Evolutionary conservation across 37 sponge, comb jelly and placozoan genomes (phyloP), one percentile per base, ranked within the genome.

Genomic region (Eunapius fragilis): DNA sequence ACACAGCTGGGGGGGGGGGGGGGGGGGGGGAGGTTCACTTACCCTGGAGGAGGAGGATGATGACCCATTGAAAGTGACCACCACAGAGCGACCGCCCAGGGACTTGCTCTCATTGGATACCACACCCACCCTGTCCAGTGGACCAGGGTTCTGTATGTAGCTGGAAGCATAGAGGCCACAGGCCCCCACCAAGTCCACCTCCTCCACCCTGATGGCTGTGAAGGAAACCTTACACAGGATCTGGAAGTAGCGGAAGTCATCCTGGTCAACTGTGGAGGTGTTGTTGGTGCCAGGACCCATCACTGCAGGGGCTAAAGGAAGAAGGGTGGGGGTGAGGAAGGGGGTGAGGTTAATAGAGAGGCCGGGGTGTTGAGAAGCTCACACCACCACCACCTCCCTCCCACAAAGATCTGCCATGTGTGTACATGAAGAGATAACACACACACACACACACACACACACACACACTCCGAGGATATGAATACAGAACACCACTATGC

Each of bases 191-290:
- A 91, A 2, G 36, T 96, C 97, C 76, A 86, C 82, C 91, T 96
- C 89, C 69, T 97, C 97, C 23, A 97, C 81, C 50, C 91, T 92
- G 77, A 97, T 74, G 1, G 87, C 88, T 14, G 32, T 23, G 24
- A 90, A 92, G 86, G 92, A 97, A 37, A 81, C 86, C 2, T 73
- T 41, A 77, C 98, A 97, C 68, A 45, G 75, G 12, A 80, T 69
- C 68, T 97, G 92, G 72, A 97, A 97, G 89, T 89, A 97, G 6
- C 90, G 81, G 86, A 95, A 97, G 72, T 89, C 93, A 68, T 95
- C 98, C 71, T 93, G 88, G 0, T 80, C 82, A 3, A 95, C 83
- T 37, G 84, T 86, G 75, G 93, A 89, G 31, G 87, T 77, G 19
- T 93, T 92, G 69, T 88, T 88, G 31, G 90, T 87, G 23, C 98